Percentiles rank a stretch among this genome's conserved stretches.
phyloP scores from a whole-genome alignment of 2,797 vertebrate genomes.

The Remorina albescens region DNA sequence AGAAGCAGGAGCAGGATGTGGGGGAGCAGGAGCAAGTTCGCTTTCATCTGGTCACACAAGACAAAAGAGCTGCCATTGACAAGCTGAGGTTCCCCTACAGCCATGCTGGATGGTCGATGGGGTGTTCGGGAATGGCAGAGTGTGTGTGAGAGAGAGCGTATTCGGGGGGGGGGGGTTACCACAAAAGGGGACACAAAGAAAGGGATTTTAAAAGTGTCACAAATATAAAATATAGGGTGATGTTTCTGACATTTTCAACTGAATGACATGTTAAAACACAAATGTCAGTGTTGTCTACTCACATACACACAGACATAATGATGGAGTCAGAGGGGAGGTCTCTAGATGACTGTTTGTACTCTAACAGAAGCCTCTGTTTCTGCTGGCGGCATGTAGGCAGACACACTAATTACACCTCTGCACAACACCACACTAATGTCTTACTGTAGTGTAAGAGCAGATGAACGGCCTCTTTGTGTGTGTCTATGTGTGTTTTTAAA shows the following conservation, averaged over 20 bases:
- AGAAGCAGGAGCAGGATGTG: conserved; percentile 72
- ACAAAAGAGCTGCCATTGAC: conserved; percentile 76
- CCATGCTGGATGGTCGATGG: conserved; percentile 49
- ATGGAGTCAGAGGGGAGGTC: conserved; percentile 58
- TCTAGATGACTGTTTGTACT: conserved; percentile 69
- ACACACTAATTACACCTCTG: conserved; percentile 77
- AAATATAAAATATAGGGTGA: neutral
- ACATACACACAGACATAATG: conserved; percentile 57
- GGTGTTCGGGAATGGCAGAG: conserved; percentile 36
- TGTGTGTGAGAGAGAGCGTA: neutral
- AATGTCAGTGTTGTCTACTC: conserved; percentile 29
- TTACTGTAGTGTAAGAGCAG: conserved; percentile 62
- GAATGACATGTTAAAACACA: conserved; percentile 23
- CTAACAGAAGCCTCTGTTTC: conserved; percentile 59
- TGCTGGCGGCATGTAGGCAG: conserved; percentile 57
- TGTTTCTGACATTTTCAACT: conserved; percentile 2
- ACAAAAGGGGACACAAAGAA: neutral
- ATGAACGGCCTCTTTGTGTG: conserved; percentile 70
- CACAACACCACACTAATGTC: conserved; percentile 60
- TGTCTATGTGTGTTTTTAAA: conserved; percentile 14
- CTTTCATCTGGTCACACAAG: conserved; percentile 73
- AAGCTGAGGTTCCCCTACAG: conserved; percentile 38
- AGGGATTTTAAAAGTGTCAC: neutral
- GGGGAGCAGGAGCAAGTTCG: conserved; percentile 53
- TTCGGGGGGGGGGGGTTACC: neutral